Percentiles rank a stretch among this genome's conserved stretches.
phyloP scores from a whole-genome alignment of 2,888 invertebrate genomes.

The Agrilus cyanescens region DNA sequence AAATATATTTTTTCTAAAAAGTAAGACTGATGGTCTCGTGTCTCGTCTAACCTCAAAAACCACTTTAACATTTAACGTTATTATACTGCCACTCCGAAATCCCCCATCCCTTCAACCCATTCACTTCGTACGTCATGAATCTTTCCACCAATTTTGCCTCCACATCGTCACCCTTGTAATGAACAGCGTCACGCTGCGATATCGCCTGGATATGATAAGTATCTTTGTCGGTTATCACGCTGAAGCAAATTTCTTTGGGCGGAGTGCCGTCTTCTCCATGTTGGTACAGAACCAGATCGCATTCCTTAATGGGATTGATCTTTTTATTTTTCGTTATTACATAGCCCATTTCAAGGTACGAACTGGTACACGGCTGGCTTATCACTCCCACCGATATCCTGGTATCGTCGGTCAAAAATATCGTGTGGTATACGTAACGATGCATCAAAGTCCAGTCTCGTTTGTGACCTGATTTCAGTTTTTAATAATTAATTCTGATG shows the following conservation, averaged over 20 bases:
- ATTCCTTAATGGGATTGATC: conserved; percentile 45
- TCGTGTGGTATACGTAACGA: conserved; percentile 67
- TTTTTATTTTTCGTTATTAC: conserved; percentile 39
- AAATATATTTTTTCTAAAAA: too few relatives aligned
- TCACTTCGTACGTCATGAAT: conserved; percentile 42
- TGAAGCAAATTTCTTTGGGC: conserved; percentile 53
- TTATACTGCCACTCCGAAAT: conserved; percentile 64
- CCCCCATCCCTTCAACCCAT: conserved; percentile 55
- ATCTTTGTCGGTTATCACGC: conserved; percentile 43
- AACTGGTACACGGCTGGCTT: conserved; percentile 59
- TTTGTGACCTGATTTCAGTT: conserved; percentile 41
- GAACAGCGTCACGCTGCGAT: conserved; percentile 47
- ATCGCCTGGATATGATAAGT: conserved; percentile 50
- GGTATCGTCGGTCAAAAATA: conserved; percentile 58
- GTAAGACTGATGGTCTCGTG: too few relatives aligned
- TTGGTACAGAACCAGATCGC: conserved; percentile 51
- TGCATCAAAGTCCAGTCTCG: conserved; percentile 66
- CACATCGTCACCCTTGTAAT: conserved; percentile 56
- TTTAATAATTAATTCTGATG: not conserved
- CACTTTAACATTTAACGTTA: conserved; percentile 23
- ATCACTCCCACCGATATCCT: conserved; percentile 60
- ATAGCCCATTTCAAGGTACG: conserved; percentile 54
- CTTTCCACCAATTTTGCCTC: conserved; percentile 57
- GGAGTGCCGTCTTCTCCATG: conserved; percentile 56
- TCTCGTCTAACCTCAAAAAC: too few relatives aligned